These are phyloP conservation scores for Gymnodraco acuticeps DNA, from an alignment of 2,797 vertebrate genomes.

Conservation along the genomic window DNA sequence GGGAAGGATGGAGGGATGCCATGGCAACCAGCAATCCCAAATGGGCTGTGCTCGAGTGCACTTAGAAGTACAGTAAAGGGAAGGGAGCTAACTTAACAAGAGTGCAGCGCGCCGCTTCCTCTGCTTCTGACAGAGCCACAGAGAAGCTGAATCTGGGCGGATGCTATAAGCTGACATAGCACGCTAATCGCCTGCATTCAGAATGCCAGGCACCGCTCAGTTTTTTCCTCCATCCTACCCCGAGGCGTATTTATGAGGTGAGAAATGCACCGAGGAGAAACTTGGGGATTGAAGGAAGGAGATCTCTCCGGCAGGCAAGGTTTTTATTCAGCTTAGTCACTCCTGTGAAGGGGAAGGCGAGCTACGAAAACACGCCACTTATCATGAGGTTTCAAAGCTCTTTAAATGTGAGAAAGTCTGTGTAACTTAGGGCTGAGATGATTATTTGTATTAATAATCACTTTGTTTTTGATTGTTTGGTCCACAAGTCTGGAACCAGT, in stretches of 20 bases:
- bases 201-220: slow-evolving; percentile 54
- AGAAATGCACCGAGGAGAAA: slow-evolving; percentile 56
- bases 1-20: slow-evolving; percentile 72
- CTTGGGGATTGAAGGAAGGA: slow-evolving; percentile 49
- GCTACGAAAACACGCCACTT: slow-evolving; percentile 20
- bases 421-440: neutral
- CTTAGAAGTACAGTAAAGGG: slow-evolving; percentile 69
- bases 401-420: neutral
- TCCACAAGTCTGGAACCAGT: neutral
- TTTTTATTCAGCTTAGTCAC: slow-evolving; percentile 67
- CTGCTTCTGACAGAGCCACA: slow-evolving; percentile 50
- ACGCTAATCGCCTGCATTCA: slow-evolving; percentile 73
- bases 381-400: slow-evolving; percentile 2
- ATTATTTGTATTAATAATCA: neutral
- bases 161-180: slow-evolving; percentile 72
- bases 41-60: slow-evolving; percentile 68
- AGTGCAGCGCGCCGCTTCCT: slow-evolving; percentile 44
- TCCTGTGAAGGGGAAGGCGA: slow-evolving; percentile 36
- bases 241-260: slow-evolving; percentile 57
- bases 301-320: slow-evolving; percentile 49
- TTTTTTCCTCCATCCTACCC: slow-evolving; percentile 44
- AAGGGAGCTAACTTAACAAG: slow-evolving; percentile 56
- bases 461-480: neutral
- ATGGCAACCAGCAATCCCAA: slow-evolving; percentile 78
- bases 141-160: slow-evolving; percentile 52